Base-by-base conservation (phyloP, 35 echinoderm and acorn worm species). In the Lytechinus pictus region DNA sequence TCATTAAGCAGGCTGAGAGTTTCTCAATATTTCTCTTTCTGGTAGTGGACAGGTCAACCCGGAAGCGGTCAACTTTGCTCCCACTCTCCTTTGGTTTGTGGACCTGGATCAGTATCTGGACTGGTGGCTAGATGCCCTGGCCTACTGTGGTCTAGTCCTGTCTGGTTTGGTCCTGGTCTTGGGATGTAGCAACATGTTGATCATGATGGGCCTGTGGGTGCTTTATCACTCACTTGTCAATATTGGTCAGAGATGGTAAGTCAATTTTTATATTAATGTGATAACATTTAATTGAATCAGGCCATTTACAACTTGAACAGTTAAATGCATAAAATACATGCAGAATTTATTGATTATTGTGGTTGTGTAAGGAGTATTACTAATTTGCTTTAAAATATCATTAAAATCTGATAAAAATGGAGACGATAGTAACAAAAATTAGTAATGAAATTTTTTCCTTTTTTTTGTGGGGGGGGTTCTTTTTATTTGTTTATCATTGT, bases 241-340 rank as follows among this genome's bases (percentile, higher is more conserved):
- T 96, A 96, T 99, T 92, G 98, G 98, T 52, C 98, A 99, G 95
- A 96, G 95, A 97, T 99, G 98, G 98, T 99, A 58, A 97, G 96
- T 61, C 3, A 27, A 4, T n/a, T n/a, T 55, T 9, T 66, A 10
- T 94, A 54, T 56, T 91, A 3, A 52, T 24, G 51, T 9, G 8
- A 54, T 10, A n/a, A 54, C 9, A 51, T 54, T 54, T 33, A 8
- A 28, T 6, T 27, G 66, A 79, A 79, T 79, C 66, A 79, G 8
- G n/a, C 66, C 66, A 79, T n/a, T 7, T 79, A 16, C 66, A 79
- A 2, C 33, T 44, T 44, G 33, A 44, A 0, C 0, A 44, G 33
- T 44, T 0, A 44, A 44, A 44, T 2, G 2, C 33, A 44, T 44
- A 44, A 44, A 44, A 44, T 44, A 44, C 33, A 44, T 44, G 33